Base-by-base conservation (phyloP, 2,113 vertebrate species). In the Abramis brama region DNA sequence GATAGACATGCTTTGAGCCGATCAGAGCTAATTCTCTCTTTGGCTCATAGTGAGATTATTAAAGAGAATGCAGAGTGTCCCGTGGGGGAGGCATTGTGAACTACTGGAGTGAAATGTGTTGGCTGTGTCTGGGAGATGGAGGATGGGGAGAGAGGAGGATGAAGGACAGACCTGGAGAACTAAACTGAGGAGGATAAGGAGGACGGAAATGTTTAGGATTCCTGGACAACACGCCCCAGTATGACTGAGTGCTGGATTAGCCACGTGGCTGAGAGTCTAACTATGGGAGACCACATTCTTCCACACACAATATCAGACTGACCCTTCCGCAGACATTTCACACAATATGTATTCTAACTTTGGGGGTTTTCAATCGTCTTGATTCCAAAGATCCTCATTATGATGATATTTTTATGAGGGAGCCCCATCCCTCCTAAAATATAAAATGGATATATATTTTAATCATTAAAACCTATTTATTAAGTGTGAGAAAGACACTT, bases 61-160 rank as follows among this genome's bases (percentile, higher is more conserved):
- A 86, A 84, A 84, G 36, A 47, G 45, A 84, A 84, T 81, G 62
- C 23, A 25, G 52, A 82, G 80, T 66, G 11, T 75, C 52, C 87
- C 15, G 9, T 73, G 57, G 50, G 45, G 57, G 27, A 12, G 1
- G 27, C 71, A 74, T 6, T 27, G 55, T 33, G 79, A 64, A 64
- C 23, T 64, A 74, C 64, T 47, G 43, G 77, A 64, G 57, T 74
- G 27, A 27, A 62, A 80, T 71, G 47, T 71, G 47, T 36, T 23
- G 19, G 52, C 36, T 7, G 9, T 17, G 39, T 76, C n/a, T 55
- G 36, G 68, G 17, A 79, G 43, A 78, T 52, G 47, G 68, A 73
- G 45, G 30, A 57, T 50, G 15, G 17, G 27, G 17, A 23, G n/a
- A 39, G 50, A 36, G 62, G 7, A 57, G 50, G 25, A 66, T 33